Conservation (phyloP, 1,140 invertebrate genomes). For the Bombus pascuorum region DNA sequence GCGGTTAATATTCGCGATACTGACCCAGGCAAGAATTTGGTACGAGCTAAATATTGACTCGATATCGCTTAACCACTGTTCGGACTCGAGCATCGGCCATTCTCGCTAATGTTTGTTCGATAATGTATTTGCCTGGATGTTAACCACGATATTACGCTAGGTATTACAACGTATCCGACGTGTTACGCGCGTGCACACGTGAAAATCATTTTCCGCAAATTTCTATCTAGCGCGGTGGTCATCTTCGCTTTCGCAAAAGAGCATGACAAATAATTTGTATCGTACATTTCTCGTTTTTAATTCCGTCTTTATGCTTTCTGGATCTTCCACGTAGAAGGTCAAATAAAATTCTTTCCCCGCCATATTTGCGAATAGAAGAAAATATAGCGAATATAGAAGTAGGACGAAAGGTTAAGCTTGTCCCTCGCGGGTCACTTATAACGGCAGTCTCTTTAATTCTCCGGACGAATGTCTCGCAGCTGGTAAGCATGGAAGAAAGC, state of each 20-base stretch:
- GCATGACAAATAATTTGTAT: no score
- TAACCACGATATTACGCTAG: neutral
- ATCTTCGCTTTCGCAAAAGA: no score
- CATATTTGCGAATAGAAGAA: no score
- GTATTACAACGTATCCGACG: neutral
- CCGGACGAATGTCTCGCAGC: no score
- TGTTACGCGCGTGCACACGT: neutral
- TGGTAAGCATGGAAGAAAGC: neutral
- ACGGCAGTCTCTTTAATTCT: neutral
- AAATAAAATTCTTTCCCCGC: no score
- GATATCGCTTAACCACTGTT: slow-evolving; percentile 27
- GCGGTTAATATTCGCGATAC: slow-evolving; percentile 2
- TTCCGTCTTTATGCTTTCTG: no score
- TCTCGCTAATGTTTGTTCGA: slow-evolving; percentile 6
- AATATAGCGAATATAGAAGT: neutral
- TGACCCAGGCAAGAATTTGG: slow-evolving; percentile 12
- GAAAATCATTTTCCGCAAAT: no score
- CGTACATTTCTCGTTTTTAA: no score
- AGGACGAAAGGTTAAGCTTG: neutral
- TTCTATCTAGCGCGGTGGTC: no score
- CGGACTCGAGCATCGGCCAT: neutral
- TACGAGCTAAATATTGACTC: slow-evolving; percentile 22
- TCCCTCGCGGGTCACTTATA: neutral
- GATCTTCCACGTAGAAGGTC: no score
- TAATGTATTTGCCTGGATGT: slow-evolving; percentile 2